Percentiles rank a stretch among this genome's conserved stretches.
Evolutionary conservation across 2,888 invertebrate genomes (phyloP).

Genomic region (Escarpia spicata): DNA sequence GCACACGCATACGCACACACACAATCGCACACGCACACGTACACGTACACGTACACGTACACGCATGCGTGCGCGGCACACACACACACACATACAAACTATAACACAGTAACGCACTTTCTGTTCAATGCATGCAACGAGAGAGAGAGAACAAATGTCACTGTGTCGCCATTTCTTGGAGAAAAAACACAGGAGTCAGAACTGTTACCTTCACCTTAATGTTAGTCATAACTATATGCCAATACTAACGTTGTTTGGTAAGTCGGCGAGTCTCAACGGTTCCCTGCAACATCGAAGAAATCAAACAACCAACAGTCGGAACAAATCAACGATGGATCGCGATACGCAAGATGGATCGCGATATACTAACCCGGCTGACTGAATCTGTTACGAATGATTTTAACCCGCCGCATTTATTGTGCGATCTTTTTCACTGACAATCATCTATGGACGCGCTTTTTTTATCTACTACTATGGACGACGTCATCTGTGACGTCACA

Average conservation of each 20-base stretch:
- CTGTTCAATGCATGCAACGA: too few species aligned
- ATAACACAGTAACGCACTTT: background rate
- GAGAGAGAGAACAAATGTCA: too few species aligned
- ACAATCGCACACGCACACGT: too few species aligned
- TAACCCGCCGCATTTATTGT: background rate
- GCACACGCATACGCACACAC: background rate
- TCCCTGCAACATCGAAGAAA: background rate
- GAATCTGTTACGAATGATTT: background rate
- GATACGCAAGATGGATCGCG: background rate
- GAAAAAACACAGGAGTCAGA: too few species aligned
- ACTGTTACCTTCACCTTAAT: too few species aligned
- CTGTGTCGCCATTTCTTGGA: too few species aligned
- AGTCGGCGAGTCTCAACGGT: background rate
- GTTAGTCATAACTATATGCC: too few species aligned
- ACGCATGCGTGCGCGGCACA: background rate
- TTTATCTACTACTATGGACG: background rate
- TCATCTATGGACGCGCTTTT: background rate
- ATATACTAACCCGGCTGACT: conserved; percentile 3
- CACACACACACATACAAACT: background rate
- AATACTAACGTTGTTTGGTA: too few species aligned
- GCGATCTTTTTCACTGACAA: background rate
- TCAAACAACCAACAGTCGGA: background rate
- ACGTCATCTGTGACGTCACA: background rate
- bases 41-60: too few species aligned
- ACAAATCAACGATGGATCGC: background rate